These are phyloP conservation scores for Poeciliopsis infans DNA, from an alignment of 2,797 vertebrate species.

Conservation along the genomic window DNA sequence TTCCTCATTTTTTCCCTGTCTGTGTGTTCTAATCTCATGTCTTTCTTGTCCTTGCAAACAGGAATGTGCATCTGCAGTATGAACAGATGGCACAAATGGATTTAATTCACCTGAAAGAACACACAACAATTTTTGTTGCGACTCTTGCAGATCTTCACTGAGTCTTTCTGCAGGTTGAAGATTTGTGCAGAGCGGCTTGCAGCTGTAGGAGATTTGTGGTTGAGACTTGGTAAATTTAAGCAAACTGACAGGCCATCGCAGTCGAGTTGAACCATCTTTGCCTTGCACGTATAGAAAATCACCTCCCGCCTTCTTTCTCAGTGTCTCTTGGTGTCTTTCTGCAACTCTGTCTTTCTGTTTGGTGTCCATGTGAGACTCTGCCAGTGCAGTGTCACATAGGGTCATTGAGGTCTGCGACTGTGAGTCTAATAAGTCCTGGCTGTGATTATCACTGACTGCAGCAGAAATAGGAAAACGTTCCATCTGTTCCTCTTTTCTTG, in stretches of 20 bases:
- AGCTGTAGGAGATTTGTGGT: slow-evolving; percentile 92
- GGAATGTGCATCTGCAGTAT: slow-evolving; percentile 38
- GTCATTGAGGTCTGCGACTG: slow-evolving; percentile 38
- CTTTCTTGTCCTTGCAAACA: slow-evolving; percentile 65
- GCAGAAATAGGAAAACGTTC: slow-evolving; percentile 50
- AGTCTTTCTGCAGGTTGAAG: slow-evolving; percentile 73
- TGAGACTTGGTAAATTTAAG: slow-evolving; percentile 90
- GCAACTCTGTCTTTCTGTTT: slow-evolving; percentile 51
- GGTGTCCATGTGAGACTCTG: slow-evolving; percentile 27
- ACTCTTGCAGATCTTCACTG: slow-evolving; percentile 57
- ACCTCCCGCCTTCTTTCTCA: slow-evolving; percentile 8
- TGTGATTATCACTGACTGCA: slow-evolving; percentile 53
- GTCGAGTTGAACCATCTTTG: slow-evolving; percentile 85
- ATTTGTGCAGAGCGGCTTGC: slow-evolving; percentile 88
- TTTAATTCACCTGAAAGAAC: slow-evolving; percentile 46
- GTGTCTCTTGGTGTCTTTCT: slow-evolving; percentile 46
- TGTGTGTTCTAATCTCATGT: slow-evolving; percentile 44
- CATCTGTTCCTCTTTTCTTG: slow-evolving; percentile 46
- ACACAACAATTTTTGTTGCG: slow-evolving; percentile 29
- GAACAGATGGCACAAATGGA: slow-evolving; percentile 37
- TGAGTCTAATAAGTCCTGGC: slow-evolving; percentile 29
- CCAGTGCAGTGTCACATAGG: slow-evolving; percentile 22
- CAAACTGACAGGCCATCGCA: slow-evolving; percentile 91
- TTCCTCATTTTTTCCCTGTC: slow-evolving; percentile 37
- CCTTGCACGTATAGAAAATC: slow-evolving; percentile 84